These are phyloP conservation scores for Spisula subtruncata DNA, from an alignment of 2,888 invertebrate genomes.

Conservation along the genomic window DNA sequence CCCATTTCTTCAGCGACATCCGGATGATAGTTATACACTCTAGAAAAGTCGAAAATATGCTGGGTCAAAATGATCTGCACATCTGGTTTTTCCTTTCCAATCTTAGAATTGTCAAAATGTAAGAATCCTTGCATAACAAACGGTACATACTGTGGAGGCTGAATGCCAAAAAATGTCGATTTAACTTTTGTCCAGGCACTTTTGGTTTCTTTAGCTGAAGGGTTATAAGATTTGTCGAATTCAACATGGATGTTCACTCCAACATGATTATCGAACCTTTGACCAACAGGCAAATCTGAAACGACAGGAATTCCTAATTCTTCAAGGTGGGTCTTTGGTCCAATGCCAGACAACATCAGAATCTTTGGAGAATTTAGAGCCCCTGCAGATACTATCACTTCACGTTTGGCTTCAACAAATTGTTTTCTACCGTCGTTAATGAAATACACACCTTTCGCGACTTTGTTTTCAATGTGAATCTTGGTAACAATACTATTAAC, in stretches of 20 bases:
- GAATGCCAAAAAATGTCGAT: background rate
- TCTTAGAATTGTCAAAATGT: background rate
- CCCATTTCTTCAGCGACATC: background rate
- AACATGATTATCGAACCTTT: constrained; percentile 40
- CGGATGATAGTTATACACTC: background rate
- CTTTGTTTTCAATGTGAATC: constrained; percentile 29
- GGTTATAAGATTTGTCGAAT: background rate
- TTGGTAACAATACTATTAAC: constrained; percentile 37
- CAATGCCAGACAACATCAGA: constrained; percentile 86
- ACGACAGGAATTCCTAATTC: constrained; percentile 81
- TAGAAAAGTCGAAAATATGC: background rate
- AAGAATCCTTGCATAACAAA: background rate
- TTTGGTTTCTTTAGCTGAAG: background rate
- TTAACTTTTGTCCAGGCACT: background rate
- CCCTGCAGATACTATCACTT: constrained; percentile 86
- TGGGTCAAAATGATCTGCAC: background rate
- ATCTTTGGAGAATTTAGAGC: constrained; percentile 86
- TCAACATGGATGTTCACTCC: background rate
- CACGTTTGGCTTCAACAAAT: constrained; percentile 56
- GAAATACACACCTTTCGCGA: constrained; percentile 29
- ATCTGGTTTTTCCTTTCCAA: background rate
- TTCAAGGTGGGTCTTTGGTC: constrained; percentile 84
- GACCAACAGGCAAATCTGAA: constrained; percentile 84
- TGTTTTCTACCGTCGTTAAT: constrained; percentile 35
- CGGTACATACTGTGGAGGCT: background rate